Base-by-base conservation (phyloP, 1,140 invertebrate genomes). In the Drosophila ananassae region DNA sequence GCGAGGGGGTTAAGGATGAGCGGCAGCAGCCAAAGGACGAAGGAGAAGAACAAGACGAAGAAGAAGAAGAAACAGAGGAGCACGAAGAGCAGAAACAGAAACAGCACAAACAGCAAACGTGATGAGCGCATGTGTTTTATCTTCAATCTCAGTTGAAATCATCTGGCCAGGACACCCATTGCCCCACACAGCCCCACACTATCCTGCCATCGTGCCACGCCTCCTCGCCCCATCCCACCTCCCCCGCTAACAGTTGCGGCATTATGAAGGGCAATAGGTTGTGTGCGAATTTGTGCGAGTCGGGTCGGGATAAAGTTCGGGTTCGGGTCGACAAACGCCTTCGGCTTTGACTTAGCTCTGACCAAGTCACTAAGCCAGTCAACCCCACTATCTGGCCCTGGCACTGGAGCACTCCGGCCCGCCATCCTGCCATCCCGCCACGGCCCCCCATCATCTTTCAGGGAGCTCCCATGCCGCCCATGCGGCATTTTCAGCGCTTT, bases 61-160 rank as follows among this genome's bases (percentile, higher is more conserved):
- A 10, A 37, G 17, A 32, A 53, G 37, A 37, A 48, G 32, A 47
- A 55, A 44, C 39, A 57, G 44, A 50, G 25, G 37, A 55, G 54
- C 58, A 64, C 63, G 53, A 63, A 71, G 69, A 81, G 60, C 67
- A 73, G 64, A 76, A 60, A 74, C 77, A 73, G 67, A 81, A 82
- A 67, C 59, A 69, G 59, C 74, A 77, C 68, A 79, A 87, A 73
- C 79, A 67, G 71, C 51, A 87, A 82, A 87, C 71, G 83, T 78
- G 82, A 82, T 89, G 83, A 85, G 82, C 82, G 82, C 82, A 87
- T 89, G 82, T 87, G 82, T 87, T 89, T 87, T 87, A 89, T 87
- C 83, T 87, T 87, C 66, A 87, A 87, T 87, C 82, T 89, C 83
- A 79, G 83, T 62, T 81, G 52, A 87, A 87, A 87, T 87, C 75